Evolutionary conservation across 1,140 invertebrate species (phyloP).

Genomic region (Drosophila jambulina): DNA sequence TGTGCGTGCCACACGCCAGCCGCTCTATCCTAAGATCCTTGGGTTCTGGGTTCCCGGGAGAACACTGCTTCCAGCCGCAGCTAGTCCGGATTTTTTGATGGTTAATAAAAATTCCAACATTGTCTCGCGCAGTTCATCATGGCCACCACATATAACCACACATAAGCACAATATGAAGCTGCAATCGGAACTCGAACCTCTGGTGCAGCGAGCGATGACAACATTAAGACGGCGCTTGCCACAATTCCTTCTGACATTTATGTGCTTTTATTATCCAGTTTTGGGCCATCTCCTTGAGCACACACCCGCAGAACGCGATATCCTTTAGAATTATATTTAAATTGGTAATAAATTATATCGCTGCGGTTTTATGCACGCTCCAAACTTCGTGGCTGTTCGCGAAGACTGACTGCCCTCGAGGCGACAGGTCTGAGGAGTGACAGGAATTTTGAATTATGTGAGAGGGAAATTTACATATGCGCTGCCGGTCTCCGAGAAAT

Average conservation of each 20-base stretch:
- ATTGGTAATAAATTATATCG: conserved; percentile 48
- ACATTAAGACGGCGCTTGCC: conserved; percentile 53
- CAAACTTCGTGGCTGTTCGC: conserved; percentile 24
- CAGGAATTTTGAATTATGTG: conserved; percentile 75
- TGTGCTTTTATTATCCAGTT: conserved; percentile 35
- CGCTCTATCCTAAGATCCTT: conserved; percentile 42
- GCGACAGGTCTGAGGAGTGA: conserved; percentile 58
- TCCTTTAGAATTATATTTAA: conserved; percentile 39
- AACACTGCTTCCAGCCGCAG: conserved; percentile 19
- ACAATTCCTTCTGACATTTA: conserved; percentile 45
- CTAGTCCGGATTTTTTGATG: conserved; percentile 74
- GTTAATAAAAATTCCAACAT: conserved; percentile 84
- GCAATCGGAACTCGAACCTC: conserved; percentile 15
- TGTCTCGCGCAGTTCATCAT: conserved; percentile 80
- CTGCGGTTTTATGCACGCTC: conserved; percentile 15
- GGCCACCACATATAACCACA: conserved; percentile 46
- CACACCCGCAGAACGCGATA: not conserved
- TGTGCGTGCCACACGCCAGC: conserved; percentile 78
- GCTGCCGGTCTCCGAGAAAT: conserved; percentile 41
- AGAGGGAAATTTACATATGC: conserved; percentile 50
- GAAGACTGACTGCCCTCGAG: conserved; percentile 21
- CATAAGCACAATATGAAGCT: conserved; percentile 55
- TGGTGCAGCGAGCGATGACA: conserved; percentile 54
- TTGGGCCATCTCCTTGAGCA: conserved; percentile 7
- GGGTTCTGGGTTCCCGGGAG: conserved; percentile 19